These are phyloP conservation scores for Troides helena DNA, from an alignment of 2,888 invertebrate species.

Conservation along the genomic window DNA sequence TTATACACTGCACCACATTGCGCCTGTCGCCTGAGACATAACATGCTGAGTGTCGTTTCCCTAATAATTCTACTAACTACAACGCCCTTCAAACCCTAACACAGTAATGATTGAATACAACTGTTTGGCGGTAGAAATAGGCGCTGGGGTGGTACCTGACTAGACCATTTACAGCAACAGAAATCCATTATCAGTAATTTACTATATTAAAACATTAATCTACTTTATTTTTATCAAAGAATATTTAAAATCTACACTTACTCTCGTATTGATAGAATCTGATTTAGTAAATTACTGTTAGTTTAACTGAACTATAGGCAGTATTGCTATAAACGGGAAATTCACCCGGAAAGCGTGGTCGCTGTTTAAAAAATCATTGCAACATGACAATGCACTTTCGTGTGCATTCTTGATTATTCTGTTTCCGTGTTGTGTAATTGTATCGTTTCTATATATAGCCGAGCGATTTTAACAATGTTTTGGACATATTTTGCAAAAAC, in stretches of 20 bases:
- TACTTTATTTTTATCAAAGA: too few relatives aligned
- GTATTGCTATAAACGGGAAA: conserved; percentile 28
- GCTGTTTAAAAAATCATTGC: conserved; percentile 49
- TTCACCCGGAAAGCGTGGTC: conserved; percentile 23
- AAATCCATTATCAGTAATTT: too few relatives aligned
- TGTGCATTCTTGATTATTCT: conserved; percentile 36
- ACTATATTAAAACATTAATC: too few relatives aligned
- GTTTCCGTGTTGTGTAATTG: conserved; percentile 16
- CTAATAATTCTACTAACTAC: too few relatives aligned
- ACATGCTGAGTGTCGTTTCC: too few relatives aligned
- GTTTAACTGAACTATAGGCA: background rate
- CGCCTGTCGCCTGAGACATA: too few relatives aligned
- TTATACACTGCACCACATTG: too few relatives aligned
- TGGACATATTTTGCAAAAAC: background rate
- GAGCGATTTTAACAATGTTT: background rate
- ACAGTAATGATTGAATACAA: too few relatives aligned
- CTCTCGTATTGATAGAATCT: background rate
- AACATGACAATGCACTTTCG: conserved; percentile 45
- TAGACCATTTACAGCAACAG: too few relatives aligned
- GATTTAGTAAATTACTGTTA: background rate
- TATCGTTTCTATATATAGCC: conserved; percentile 5
- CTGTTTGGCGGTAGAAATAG: too few relatives aligned
- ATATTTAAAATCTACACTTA: background rate
- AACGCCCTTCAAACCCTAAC: too few relatives aligned
- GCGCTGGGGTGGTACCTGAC: too few relatives aligned